phyloP scores from a whole-genome alignment of 2,113 vertebrate species.

The Muntiacus muntjak region DNA sequence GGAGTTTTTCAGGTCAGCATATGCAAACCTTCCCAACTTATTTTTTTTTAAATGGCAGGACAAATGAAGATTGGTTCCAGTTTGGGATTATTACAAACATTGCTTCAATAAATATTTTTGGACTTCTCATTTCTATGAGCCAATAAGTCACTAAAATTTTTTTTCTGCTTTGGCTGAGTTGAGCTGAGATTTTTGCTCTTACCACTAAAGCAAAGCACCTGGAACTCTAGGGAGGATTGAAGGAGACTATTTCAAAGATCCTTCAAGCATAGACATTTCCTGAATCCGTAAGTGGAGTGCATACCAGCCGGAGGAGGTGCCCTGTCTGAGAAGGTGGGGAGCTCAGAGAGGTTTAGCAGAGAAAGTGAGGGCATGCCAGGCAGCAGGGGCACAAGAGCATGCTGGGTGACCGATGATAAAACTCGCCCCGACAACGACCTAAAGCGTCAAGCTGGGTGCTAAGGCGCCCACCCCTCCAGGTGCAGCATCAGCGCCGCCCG shows the following conservation, averaged over 20 bases:
- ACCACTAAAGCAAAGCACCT: neutral
- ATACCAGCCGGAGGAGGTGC: neutral
- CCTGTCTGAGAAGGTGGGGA: neutral
- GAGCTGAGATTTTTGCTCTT: neutral
- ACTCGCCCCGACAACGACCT: neutral
- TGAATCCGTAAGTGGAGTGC: neutral
- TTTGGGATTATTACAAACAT: neutral
- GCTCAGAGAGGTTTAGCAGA: neutral
- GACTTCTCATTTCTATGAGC: neutral
- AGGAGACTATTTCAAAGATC: neutral
- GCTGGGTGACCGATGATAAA: neutral
- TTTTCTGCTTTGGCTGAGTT: neutral
- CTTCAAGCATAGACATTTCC: neutral
- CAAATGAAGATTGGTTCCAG: neutral
- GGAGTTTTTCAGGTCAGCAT: neutral
- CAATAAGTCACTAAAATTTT: neutral
- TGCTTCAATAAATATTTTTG: neutral
- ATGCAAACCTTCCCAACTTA: neutral
- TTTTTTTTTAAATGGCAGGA: neutral
- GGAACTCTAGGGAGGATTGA: neutral
- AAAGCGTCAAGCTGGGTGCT: neutral
- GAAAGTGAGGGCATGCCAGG: neutral
- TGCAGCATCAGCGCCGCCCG: rapidly evolving
- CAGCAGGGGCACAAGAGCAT: rapidly evolving
- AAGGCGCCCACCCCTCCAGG: neutral